phyloP scores from a whole-genome alignment of 2,797 vertebrate genomes.

The Meda fulgida region DNA sequence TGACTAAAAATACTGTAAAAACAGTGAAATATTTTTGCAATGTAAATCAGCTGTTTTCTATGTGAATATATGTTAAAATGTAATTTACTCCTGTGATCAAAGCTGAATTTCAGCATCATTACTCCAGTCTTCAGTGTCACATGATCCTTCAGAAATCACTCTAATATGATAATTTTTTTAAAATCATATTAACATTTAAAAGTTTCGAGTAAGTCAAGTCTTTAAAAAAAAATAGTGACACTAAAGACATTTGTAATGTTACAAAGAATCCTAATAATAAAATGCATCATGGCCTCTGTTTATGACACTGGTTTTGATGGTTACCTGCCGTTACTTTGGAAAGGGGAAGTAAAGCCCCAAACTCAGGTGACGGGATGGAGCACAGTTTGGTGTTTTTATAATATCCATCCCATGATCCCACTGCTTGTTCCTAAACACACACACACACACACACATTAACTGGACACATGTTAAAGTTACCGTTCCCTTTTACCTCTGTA shows the following conservation, averaged over 20 bases:
- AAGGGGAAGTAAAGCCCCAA: slow-evolving; percentile 71
- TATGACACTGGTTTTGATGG: no score
- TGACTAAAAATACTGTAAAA: neutral
- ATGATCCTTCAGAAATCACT: no score
- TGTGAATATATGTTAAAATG: neutral
- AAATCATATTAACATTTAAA: no score
- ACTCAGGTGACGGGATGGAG: slow-evolving; percentile 67
- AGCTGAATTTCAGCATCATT: no score
- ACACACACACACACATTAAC: slow-evolving; percentile 25
- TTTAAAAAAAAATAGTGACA: no score
- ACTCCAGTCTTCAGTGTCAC: no score
- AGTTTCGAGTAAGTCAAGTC: no score
- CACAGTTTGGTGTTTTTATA: slow-evolving; percentile 74
- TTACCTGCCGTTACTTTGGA: slow-evolving; percentile 74
- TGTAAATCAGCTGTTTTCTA: neutral
- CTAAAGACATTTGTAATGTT: no score
- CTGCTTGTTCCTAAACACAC: slow-evolving; percentile 73
- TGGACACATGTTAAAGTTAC: neutral
- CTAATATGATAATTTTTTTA: no score
- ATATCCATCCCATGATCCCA: slow-evolving; percentile 76
- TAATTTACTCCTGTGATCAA: neutral
- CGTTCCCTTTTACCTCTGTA: no score
- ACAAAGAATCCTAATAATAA: no score
- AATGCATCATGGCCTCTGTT: neutral
- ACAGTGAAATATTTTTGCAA: neutral